Evolutionary conservation across 2,113 vertebrate species (phyloP).

Genomic region (Craseonycteris thonglongyai): DNA sequence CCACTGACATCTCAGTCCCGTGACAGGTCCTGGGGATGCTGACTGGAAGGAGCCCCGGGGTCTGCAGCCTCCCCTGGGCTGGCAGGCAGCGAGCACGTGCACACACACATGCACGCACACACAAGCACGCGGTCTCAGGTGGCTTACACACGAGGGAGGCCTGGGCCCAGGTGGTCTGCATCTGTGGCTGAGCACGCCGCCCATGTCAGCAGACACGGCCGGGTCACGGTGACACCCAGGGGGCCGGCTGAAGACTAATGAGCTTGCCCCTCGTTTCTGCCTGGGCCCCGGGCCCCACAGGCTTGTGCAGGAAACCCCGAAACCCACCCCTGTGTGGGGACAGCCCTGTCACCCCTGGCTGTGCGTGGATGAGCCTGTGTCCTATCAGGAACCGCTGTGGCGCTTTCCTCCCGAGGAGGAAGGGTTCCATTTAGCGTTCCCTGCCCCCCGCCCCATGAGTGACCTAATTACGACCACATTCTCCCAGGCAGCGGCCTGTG

Average conservation of each 20-base stretch:
- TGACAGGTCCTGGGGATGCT: rapidly evolving
- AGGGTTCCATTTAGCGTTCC: slow-evolving; percentile 76
- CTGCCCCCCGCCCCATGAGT: slow-evolving; percentile 72
- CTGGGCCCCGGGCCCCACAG: not conserved
- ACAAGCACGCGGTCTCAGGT: rapidly evolving
- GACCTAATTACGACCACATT: slow-evolving; percentile 81
- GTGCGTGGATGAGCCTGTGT: not conserved
- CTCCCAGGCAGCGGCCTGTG: slow-evolving; percentile 64
- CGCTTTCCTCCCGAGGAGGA: slow-evolving; percentile 77
- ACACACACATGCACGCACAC: rapidly evolving
- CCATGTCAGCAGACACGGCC: not conserved
- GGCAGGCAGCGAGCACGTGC: too few relatives aligned
- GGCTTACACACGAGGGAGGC: not conserved
- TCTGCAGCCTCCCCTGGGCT: too few relatives aligned
- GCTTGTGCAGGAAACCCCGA: not conserved
- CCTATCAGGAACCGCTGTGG: slow-evolving; percentile 74
- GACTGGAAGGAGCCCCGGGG: too few relatives aligned
- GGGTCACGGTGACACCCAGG: slow-evolving; percentile 29
- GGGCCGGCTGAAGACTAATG: not conserved
- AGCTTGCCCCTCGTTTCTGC: not conserved
- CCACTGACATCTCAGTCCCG: rapidly evolving
- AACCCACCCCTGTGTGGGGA: not conserved
- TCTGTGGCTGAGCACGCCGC: not conserved
- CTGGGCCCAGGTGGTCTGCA: slow-evolving; percentile 19
- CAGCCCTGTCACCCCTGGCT: not conserved